Percentiles rank a stretch among this genome's conserved stretches.
These are phyloP conservation scores for Anniella stebbinsi DNA, from an alignment of 2,797 vertebrate genomes.

Conservation along the genomic window DNA sequence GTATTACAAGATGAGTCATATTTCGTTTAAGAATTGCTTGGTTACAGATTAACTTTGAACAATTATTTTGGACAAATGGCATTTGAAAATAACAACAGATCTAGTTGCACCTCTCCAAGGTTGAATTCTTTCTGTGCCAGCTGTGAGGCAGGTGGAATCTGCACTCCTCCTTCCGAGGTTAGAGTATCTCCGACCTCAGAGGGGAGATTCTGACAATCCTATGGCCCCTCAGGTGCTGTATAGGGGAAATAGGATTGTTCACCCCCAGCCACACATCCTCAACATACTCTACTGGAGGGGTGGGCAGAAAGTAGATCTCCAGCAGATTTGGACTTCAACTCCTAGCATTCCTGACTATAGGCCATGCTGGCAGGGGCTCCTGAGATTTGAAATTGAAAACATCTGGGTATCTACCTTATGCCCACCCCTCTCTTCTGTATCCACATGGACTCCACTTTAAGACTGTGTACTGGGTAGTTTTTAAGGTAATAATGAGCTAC, in stretches of 20 bases:
- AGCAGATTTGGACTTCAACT: too few species aligned
- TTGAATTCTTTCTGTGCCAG: too few species aligned
- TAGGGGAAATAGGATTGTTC: too few species aligned
- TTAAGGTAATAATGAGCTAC: background rate
- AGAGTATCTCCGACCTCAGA: too few species aligned
- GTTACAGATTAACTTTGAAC: background rate
- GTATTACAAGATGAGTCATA: slow-evolving; percentile 52
- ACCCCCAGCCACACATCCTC: background rate
- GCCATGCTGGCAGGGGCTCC: too few species aligned
- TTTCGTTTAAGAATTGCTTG: slow-evolving; percentile 9
- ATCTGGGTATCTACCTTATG: background rate
- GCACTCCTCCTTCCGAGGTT: too few species aligned
- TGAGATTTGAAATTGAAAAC: background rate
- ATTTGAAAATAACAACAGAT: slow-evolving; percentile 26
- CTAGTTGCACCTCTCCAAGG: background rate
- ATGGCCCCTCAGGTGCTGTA: too few species aligned
- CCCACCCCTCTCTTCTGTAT: background rate
- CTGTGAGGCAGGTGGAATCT: too few species aligned
- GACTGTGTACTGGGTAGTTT: background rate
- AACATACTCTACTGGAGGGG: background rate
- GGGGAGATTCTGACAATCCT: too few species aligned
- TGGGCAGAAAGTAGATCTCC: too few species aligned
- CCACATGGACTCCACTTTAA: background rate
- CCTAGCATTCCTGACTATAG: too few species aligned
- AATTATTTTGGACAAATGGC: slow-evolving; percentile 38